Conservation (phyloP, 1,140 invertebrate genomes). For the Zaprionus ornatus region DNA sequence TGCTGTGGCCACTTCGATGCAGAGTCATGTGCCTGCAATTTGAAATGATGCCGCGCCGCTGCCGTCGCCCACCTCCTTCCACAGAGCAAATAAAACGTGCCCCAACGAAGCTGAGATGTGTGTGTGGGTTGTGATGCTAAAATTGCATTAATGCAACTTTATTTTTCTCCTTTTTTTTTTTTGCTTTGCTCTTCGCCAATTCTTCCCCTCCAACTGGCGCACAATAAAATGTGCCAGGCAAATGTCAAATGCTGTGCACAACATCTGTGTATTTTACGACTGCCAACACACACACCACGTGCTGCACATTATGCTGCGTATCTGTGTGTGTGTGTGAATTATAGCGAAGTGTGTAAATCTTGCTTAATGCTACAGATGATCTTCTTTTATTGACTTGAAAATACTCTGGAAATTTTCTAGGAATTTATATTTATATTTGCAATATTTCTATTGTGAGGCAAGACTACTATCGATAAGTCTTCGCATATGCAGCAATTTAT, state of each 20-base stretch:
- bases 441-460: too few relatives aligned
- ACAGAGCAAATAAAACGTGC: conserved; percentile 56
- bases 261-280: conserved; percentile 33
- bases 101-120: conserved; percentile 29
- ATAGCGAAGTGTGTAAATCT: neutral
- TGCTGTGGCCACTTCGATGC: conserved; percentile 12
- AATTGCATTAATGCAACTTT: conserved; percentile 72
- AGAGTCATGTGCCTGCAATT: conserved; percentile 65
- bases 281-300: neutral
- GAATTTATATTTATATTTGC: too few relatives aligned
- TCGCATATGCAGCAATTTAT: too few relatives aligned
- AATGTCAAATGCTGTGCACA: conserved; percentile 57
- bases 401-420: neutral
- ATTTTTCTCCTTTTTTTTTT: neutral
- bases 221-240: conserved; percentile 46
- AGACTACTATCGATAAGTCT: too few relatives aligned
- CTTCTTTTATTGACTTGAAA: neutral
- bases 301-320: neutral
- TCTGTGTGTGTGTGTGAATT: neutral
- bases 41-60: conserved; percentile 47
- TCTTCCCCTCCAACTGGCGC: conserved; percentile 30
- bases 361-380: neutral
- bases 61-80: conserved; percentile 16
- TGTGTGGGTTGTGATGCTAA: conserved; percentile 59
- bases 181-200: conserved; percentile 3